phyloP scores from a whole-genome alignment of 2,888 invertebrate species.

The Octonoba sinensis region DNA sequence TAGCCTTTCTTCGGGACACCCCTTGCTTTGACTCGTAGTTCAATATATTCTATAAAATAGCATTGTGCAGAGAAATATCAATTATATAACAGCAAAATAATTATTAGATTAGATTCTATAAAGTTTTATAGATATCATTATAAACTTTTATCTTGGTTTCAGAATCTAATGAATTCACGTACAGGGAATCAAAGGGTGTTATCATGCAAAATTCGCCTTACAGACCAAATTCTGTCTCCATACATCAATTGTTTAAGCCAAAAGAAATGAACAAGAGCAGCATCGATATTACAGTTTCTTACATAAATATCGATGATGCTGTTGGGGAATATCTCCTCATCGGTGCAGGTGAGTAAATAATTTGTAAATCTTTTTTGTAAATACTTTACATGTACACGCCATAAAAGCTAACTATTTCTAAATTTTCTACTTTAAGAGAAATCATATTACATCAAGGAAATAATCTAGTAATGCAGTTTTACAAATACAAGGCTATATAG shows the following conservation, averaged over 20 bases:
- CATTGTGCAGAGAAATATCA: too few species aligned
- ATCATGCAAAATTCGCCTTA: background rate
- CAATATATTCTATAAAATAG: too few species aligned
- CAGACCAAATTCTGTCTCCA: constrained; percentile 16
- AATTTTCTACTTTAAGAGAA: too few species aligned
- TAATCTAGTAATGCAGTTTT: too few species aligned
- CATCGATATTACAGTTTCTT: constrained; percentile 13
- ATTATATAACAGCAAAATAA: too few species aligned
- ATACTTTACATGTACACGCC: too few species aligned
- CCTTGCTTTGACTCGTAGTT: too few species aligned
- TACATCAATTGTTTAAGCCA: background rate
- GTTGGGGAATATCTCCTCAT: constrained; percentile 39
- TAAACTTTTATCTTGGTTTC: background rate
- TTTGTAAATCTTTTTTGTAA: background rate
- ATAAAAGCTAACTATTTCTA: too few species aligned
- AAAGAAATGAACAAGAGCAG: constrained; percentile 9
- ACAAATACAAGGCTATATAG: too few species aligned
- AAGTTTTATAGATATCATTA: background rate
- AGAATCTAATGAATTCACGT: constrained; percentile 1
- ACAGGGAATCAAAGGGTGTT: background rate
- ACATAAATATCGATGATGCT: constrained; percentile 26
- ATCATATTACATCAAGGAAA: too few species aligned
- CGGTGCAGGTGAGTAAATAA: constrained; percentile 23
- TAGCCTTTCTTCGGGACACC: too few species aligned
- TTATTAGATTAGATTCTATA: too few species aligned